A percentile compares a stretch with the other conserved stretches of the same genome.
Conservation (phyloP, 2,888 invertebrate species). For the Aphelenchoides bicaudatus region DNA sequence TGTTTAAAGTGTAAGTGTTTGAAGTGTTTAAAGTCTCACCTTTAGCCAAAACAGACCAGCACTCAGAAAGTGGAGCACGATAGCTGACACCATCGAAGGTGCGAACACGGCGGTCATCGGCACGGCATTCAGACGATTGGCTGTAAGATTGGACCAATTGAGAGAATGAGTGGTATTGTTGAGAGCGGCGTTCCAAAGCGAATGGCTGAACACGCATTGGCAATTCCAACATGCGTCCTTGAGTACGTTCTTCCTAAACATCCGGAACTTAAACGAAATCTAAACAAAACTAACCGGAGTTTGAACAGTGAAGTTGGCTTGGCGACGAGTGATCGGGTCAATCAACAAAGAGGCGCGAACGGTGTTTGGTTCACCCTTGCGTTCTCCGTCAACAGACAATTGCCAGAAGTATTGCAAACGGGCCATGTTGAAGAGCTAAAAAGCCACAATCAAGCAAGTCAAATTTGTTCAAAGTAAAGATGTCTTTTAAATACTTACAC, state of each 20-base stretch:
- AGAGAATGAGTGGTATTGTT: constrained; percentile 24
- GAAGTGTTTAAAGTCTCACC: constrained; percentile 60
- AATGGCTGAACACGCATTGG: too few relatives aligned
- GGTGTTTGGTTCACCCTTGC: constrained; percentile 24
- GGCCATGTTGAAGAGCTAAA: constrained; percentile 40
- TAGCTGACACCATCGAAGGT: constrained; percentile 58
- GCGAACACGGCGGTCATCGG: constrained; percentile 34
- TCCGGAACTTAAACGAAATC: constrained; percentile 34
- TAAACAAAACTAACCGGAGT: constrained; percentile 40
- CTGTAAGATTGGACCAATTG: constrained; percentile 25
- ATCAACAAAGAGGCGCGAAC: constrained; percentile 41
- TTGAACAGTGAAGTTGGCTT: constrained; percentile 48
- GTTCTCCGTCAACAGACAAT: constrained; percentile 24
- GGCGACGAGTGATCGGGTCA: constrained; percentile 47
- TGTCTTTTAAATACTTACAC: too few relatives aligned
- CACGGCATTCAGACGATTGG: constrained; percentile 30
- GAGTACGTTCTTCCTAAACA: not conserved
- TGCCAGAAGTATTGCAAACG: constrained; percentile 44
- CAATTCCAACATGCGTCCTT: too few relatives aligned
- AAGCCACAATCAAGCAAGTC: too few relatives aligned
- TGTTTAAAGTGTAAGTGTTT: not conserved
- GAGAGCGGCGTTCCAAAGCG: constrained; percentile 15
- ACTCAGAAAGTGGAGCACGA: constrained; percentile 51
- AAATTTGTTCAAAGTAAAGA: too few relatives aligned
- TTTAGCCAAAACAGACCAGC: constrained; percentile 62